phyloP scores from a whole-genome alignment of 1,140 invertebrate genomes.

The Stenopsyche tienmushanensis region DNA sequence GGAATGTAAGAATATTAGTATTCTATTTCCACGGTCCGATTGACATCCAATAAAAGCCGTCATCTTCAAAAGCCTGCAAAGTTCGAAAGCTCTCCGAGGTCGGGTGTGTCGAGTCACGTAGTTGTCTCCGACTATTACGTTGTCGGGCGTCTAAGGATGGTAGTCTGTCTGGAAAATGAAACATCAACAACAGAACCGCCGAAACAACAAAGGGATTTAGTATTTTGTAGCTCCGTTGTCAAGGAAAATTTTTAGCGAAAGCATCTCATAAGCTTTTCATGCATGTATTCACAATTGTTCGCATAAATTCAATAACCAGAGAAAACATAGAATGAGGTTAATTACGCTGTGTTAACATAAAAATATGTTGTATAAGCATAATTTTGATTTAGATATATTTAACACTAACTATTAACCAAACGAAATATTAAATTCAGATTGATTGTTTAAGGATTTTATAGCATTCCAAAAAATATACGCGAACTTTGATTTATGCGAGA shows the following conservation, averaged over 20 bases:
- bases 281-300: background rate
- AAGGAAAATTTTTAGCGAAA: background rate
- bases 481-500: too few species aligned
- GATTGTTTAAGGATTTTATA: too few species aligned
- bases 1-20: too few species aligned
- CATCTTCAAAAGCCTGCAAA: too few species aligned
- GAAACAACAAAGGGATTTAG: conserved; percentile 5
- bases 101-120: conserved; percentile 3
- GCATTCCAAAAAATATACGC: too few species aligned
- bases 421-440: background rate
- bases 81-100: too few species aligned
- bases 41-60: too few species aligned
- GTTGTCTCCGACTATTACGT: background rate
- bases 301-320: background rate
- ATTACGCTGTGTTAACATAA: too few species aligned
- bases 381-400: too few species aligned
- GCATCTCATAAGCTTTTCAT: background rate
- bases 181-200: background rate
- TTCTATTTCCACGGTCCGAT: too few species aligned
- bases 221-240: background rate
- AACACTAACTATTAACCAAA: too few species aligned
- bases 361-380: too few species aligned
- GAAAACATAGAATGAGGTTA: background rate
- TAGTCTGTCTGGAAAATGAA: background rate
- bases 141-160: background rate